Evolutionary conservation across 2,888 invertebrate genomes (phyloP).

Genomic region (Eurytoma adleriae): DNA sequence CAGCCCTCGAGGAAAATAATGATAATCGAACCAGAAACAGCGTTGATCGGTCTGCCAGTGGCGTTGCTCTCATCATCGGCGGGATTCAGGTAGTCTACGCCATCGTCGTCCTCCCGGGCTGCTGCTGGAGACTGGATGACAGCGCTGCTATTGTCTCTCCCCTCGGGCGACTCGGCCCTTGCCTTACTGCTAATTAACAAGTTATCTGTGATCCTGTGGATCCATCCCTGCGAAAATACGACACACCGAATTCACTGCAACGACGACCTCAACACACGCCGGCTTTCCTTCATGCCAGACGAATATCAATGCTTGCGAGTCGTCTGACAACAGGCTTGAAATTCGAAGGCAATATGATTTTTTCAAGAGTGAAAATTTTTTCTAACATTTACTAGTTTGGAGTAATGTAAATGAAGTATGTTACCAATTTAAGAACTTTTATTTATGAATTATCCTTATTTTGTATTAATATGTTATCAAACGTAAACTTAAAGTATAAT

Average conservation of each 20-base stretch:
- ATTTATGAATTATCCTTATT: too few relatives aligned
- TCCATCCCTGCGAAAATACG: constrained; percentile 75
- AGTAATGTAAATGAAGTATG: too few relatives aligned
- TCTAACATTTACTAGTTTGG: too few relatives aligned
- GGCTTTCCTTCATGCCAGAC: too few relatives aligned
- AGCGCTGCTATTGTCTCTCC: constrained; percentile 70
- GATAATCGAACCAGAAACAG: constrained; percentile 30
- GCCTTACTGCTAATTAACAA: constrained; percentile 69
- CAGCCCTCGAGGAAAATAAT: too few relatives aligned
- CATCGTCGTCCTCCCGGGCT: constrained; percentile 43
- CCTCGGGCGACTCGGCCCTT: constrained; percentile 67
- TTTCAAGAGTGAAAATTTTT: constrained; percentile 22
- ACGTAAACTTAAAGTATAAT: too few relatives aligned
- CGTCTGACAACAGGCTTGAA: too few relatives aligned
- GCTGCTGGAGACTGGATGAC: constrained; percentile 30
- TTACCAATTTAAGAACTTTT: too few relatives aligned
- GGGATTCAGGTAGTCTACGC: background rate
- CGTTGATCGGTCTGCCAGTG: constrained; percentile 4
- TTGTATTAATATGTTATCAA: too few relatives aligned
- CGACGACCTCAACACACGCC: too few relatives aligned
- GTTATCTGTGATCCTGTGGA: constrained; percentile 73
- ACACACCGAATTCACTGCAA: constrained; percentile 21
- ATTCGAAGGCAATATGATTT: too few relatives aligned
- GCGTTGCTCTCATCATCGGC: constrained; percentile 66
- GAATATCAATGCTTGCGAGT: too few relatives aligned